Conservation (phyloP, 2,888 invertebrate species). For the Ischnus inquisitorius region DNA sequence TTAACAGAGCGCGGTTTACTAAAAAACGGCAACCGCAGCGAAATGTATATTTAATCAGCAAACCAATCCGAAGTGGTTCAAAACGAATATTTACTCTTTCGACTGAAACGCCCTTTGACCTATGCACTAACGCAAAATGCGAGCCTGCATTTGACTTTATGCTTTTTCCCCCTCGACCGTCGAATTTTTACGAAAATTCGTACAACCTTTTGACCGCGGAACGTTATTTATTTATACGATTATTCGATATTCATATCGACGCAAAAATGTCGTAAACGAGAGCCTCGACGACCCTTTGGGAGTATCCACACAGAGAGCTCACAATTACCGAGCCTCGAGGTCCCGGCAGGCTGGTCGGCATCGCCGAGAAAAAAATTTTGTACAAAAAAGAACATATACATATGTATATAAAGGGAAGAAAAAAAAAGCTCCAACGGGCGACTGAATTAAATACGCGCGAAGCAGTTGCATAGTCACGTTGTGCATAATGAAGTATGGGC, state of each 20-base stretch:
- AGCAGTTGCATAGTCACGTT: conserved; percentile 5
- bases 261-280: not conserved
- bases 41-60: not conserved
- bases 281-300: not conserved
- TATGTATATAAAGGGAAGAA: not conserved
- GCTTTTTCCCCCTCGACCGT: no score
- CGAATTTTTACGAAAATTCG: not conserved
- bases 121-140: not conserved
- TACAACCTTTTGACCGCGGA: not conserved
- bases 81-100: not conserved
- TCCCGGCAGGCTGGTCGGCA: conserved; percentile 8
- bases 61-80: not conserved
- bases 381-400: not conserved
- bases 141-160: not conserved
- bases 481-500: conserved; percentile 1
- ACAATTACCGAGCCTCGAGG: conserved; percentile 33
- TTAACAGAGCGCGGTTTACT: not conserved
- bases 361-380: not conserved
- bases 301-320: not conserved
- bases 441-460: conserved; percentile 7
- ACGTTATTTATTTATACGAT: not conserved
- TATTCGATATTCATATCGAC: not conserved
- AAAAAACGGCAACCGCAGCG: not conserved
- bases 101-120: not conserved
- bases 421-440: not conserved